Evolutionary conservation across 2,888 invertebrate species (phyloP).

Genomic region (Argynnis bischoffii): DNA sequence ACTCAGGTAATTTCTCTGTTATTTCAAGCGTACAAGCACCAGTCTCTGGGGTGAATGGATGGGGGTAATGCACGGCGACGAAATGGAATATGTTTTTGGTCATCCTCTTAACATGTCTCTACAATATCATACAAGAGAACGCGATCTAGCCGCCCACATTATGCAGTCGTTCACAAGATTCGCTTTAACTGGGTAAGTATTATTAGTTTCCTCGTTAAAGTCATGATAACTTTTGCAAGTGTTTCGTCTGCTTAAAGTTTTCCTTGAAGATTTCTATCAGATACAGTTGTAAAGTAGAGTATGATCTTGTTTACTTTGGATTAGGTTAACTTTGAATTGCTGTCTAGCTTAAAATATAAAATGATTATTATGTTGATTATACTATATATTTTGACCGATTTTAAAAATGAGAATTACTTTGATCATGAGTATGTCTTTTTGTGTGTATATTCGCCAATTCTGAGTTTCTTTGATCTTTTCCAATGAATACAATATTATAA

Average conservation of each 20-base stretch:
- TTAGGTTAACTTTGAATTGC: too few species aligned
- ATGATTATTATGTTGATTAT: too few species aligned
- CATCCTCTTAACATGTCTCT: slow-evolving; percentile 94
- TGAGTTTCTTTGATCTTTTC: too few species aligned
- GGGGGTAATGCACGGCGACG: slow-evolving; percentile 99
- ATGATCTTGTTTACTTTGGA: too few species aligned
- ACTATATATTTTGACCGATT: too few species aligned
- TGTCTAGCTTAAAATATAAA: too few species aligned
- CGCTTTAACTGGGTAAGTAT: slow-evolving; percentile 94
- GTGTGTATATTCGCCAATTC: too few species aligned
- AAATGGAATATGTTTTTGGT: slow-evolving; percentile 98
- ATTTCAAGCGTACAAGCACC: slow-evolving; percentile 91
- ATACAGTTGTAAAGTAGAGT: not conserved
- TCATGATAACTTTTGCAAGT: not conserved
- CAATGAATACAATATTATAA: too few species aligned
- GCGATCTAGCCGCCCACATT: slow-evolving; percentile 93
- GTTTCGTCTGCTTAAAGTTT: not conserved
- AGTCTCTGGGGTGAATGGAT: slow-evolving; percentile 99
- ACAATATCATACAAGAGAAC: slow-evolving; percentile 92
- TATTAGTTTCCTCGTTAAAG: slow-evolving; percentile 3
- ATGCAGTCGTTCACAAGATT: slow-evolving; percentile 97
- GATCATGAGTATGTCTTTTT: too few species aligned
- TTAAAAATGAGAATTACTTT: too few species aligned
- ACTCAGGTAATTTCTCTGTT: not conserved
- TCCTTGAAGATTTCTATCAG: not conserved